Evolutionary conservation across 2,113 vertebrate species (phyloP), one percentile per base, ranked within the genome.

Genomic region (Narcine bancroftii): DNA sequence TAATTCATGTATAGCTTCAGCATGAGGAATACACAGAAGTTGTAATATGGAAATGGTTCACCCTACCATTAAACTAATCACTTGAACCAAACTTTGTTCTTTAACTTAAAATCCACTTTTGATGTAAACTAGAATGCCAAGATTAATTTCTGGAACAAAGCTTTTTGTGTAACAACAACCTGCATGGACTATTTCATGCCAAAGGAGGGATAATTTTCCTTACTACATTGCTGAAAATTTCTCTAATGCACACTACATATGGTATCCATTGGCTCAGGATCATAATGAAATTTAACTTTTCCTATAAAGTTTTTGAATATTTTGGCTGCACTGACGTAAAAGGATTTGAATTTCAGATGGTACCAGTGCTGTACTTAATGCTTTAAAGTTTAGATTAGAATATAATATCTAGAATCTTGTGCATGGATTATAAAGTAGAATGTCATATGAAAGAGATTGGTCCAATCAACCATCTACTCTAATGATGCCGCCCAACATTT

Each of bases 341-440:
- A 33, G 29, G 89, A 69, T 47, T 91, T 91, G 42, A 91, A 91
- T 75, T 15, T 39, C 72, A 75, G 72, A n/a, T 75, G 33, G 45
- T 87, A 15, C 53, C 53, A 21, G 19, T 87, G 33, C 53, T 36
- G 81, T 21, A n/a, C 19, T 60, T 60, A 17, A 87, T 87, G 53
- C 50, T 60, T 87, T 60, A 60, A 60, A 87, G 56, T 53, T 60
- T 33, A 36, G 63, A 66, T 66, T 66, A 89, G 19, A 66, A 69
- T n/a, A 66, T 42, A 66, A 15, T 53, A 45, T 66, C 21, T 65
- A n/a, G 87, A 89, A 39, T 33, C 89, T 10, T 13, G 45, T 42
- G 63, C 24, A 5, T 65, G 39, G 33, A 89, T 45, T 69, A 15
- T 47, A 69, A 47, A 33, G 63, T 26, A 69, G 60, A 29, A 39